Percentiles rank a stretch among this genome's conserved stretches.
Evolutionary conservation across 2,888 invertebrate species (phyloP).

Genomic region (Petrophora chlorosata): DNA sequence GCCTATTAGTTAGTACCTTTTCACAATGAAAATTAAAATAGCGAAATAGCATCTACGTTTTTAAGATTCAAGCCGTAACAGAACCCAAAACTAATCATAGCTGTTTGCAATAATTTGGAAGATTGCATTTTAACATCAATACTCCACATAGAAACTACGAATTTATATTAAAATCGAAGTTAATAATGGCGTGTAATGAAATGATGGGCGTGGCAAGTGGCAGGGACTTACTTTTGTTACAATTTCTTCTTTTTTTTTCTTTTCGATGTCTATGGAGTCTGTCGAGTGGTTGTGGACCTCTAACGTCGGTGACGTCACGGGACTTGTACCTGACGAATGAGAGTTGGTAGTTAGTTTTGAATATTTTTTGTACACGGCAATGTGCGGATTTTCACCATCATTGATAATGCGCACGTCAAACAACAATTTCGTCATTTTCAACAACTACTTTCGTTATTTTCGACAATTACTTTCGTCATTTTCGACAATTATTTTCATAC

Average conservation of each 20-base stretch:
- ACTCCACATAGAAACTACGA: constrained; percentile 55
- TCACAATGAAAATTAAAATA: constrained; percentile 19
- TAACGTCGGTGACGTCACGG: constrained; percentile 88
- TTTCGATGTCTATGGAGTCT: constrained; percentile 88
- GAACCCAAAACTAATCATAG: constrained; percentile 63
- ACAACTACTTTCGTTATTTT: too few species aligned
- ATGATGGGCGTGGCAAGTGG: constrained; percentile 24
- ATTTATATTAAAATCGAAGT: constrained; percentile 50
- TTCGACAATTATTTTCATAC: too few species aligned
- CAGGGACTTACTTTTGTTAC: constrained; percentile 79
- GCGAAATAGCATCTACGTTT: constrained; percentile 24
- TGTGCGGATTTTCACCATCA: too few species aligned
- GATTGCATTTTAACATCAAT: constrained; percentile 55
- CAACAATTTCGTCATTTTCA: too few species aligned
- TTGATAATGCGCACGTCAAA: too few species aligned
- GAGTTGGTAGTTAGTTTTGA: too few species aligned
- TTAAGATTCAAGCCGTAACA: constrained; percentile 26
- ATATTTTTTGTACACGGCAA: too few species aligned
- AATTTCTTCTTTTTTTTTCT: constrained; percentile 86
- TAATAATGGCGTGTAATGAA: constrained; percentile 53
- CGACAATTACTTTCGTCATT: too few species aligned
- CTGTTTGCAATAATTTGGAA: constrained; percentile 48
- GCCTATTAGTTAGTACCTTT: constrained; percentile 28
- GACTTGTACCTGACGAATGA: constrained; percentile 85
- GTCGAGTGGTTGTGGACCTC: constrained; percentile 90